Conservation (phyloP, 2,888 invertebrate species). For the Drosophila putrida region DNA sequence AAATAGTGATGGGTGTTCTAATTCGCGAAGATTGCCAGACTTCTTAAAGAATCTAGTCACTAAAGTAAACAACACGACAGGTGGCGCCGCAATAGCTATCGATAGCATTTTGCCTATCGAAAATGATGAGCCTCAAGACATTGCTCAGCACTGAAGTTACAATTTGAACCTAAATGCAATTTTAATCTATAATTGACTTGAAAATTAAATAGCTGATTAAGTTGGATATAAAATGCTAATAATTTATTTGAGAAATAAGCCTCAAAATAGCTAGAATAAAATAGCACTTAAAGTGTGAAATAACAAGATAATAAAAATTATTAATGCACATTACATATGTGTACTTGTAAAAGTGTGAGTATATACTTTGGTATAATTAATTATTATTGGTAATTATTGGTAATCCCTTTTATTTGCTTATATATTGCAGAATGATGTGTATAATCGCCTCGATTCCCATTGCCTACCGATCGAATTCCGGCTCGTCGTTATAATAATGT, state of each 20-base stretch:
- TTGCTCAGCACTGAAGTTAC: too few species aligned
- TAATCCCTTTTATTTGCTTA: slow-evolving; percentile 28
- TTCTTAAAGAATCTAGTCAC: too few species aligned
- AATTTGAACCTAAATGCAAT: too few species aligned
- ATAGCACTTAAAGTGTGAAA: slow-evolving; percentile 62
- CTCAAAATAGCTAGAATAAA: slow-evolving; percentile 37
- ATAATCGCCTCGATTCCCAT: slow-evolving; percentile 10
- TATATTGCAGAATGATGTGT: slow-evolving; percentile 38
- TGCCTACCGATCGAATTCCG: slow-evolving; percentile 66
- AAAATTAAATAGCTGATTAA: too few species aligned
- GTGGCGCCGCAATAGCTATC: not conserved
- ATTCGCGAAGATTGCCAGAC: slow-evolving; percentile 32
- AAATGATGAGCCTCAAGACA: too few species aligned
- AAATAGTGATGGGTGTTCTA: slow-evolving; percentile 23
- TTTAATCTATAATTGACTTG: too few species aligned
- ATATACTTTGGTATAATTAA: slow-evolving; percentile 48
- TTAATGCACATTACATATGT: slow-evolving; percentile 33
- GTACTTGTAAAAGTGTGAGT: slow-evolving; percentile 38
- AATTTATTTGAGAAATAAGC: slow-evolving; percentile 43
- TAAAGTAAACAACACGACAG: too few species aligned
- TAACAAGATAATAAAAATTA: slow-evolving; percentile 44
- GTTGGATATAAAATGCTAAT: slow-evolving; percentile 29
- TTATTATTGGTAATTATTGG: slow-evolving; percentile 18
- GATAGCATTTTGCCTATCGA: not conserved
- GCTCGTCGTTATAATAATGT: slow-evolving; percentile 65